These are phyloP conservation scores for Drosophila crucigera DNA, from an alignment of 2,888 invertebrate genomes.

Conservation along the genomic window DNA sequence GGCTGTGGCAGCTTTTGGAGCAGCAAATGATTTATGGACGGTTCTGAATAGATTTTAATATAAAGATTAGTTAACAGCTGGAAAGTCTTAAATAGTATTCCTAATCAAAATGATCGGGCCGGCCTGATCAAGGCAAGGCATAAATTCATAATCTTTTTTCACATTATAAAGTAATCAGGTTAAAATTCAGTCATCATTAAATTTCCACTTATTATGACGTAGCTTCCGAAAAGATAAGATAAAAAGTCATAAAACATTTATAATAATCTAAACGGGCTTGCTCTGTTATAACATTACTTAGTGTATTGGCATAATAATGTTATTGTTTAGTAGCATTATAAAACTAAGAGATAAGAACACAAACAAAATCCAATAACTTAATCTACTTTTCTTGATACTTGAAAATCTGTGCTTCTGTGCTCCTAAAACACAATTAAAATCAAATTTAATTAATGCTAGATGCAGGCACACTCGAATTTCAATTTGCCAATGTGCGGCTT, in stretches of 20 bases:
- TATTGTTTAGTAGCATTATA: background rate
- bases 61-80: constrained; percentile 28
- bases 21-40: constrained; percentile 48
- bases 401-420: background rate
- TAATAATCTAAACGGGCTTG: background rate
- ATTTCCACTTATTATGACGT: background rate
- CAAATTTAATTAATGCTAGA: constrained; percentile 47
- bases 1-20: constrained; percentile 46
- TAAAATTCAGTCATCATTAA: background rate
- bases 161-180: background rate
- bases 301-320: background rate
- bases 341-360: background rate
- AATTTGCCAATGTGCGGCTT: constrained; percentile 44
- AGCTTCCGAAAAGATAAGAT: background rate
- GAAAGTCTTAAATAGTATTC: constrained; percentile 9
- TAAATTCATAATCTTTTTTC: background rate
- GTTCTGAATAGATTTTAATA: constrained; percentile 35
- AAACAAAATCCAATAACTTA: background rate
- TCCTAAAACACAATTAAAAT: constrained; percentile 34
- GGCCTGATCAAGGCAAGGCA: background rate
- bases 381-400: background rate
- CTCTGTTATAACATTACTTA: background rate
- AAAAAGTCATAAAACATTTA: background rate
- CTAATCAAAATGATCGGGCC: background rate
- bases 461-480: constrained; percentile 34